phyloP scores from a whole-genome alignment of 2,888 invertebrate species.

The Stenurella melanura region DNA sequence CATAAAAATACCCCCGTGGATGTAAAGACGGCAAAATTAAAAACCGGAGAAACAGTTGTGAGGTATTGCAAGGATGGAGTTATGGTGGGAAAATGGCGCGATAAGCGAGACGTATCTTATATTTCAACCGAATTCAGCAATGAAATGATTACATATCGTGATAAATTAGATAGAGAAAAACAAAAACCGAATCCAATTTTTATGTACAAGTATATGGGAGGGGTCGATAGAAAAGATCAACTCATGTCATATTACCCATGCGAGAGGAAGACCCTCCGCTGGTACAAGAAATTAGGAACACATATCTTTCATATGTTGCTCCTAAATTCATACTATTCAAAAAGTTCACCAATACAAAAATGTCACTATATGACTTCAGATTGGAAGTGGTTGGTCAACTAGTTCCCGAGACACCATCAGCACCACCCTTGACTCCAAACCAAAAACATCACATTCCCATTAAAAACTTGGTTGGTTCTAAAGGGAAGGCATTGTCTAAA shows the following conservation, averaged over 20 bases:
- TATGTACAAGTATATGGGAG: conserved; percentile 23
- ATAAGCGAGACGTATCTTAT: conserved; percentile 61
- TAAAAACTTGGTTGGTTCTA: neutral
- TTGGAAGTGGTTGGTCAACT: neutral
- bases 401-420: neutral
- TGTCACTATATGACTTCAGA: neutral
- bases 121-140: conserved; percentile 60
- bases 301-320: neutral
- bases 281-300: conserved; percentile 20
- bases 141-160: conserved; percentile 45
- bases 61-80: conserved; percentile 44
- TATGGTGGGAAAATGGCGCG: conserved; percentile 64
- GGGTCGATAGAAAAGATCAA: conserved; percentile 13
- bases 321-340: neutral
- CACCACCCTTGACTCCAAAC: neutral
- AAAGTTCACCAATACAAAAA: neutral
- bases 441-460: neutral
- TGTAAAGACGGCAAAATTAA: conserved; percentile 36
- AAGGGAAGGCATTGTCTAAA: neutral
- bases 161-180: conserved; percentile 43
- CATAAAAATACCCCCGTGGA: conserved; percentile 27
- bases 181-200: conserved; percentile 35
- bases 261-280: conserved; percentile 17
- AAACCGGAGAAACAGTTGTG: conserved; percentile 37
- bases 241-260: conserved; percentile 25